Percentiles rank a stretch among this genome's conserved stretches.
Conservation (phyloP, 2,888 invertebrate genomes). For the Antheraea assamensis region DNA sequence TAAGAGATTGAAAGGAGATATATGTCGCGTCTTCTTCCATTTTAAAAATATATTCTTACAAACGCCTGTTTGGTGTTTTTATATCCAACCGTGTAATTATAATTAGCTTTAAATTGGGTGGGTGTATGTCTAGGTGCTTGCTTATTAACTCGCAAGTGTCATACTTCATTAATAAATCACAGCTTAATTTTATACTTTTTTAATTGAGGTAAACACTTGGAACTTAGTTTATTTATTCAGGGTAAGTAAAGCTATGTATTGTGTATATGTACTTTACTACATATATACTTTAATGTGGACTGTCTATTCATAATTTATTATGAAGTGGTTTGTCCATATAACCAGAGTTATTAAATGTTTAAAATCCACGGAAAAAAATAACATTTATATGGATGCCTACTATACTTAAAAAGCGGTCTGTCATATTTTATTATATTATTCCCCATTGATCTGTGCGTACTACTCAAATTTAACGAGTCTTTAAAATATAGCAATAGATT, state of each 20-base stretch:
- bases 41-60: background rate
- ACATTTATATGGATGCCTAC: too few species aligned
- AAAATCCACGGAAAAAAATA: too few species aligned
- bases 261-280: background rate
- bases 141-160: constrained; percentile 12
- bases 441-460: too few species aligned
- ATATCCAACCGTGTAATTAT: background rate
- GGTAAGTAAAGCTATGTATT: background rate
- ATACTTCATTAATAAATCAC: constrained; percentile 5
- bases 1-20: constrained; percentile 48
- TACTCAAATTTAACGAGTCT: too few species aligned
- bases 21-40: constrained; percentile 24
- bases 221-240: background rate
- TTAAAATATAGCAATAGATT: too few species aligned
- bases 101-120: constrained; percentile 1
- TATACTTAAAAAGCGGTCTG: too few species aligned
- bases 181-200: constrained; percentile 9
- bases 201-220: constrained; percentile 1
- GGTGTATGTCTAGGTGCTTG: background rate
- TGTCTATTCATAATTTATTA: too few species aligned
- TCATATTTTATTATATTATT: too few species aligned
- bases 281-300: background rate
- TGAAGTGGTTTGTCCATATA: too few species aligned
- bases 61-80: background rate
- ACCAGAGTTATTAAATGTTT: too few species aligned